Base-by-base conservation (phyloP, 2,113 vertebrate genomes). In the Podarcis raffonei region DNA sequence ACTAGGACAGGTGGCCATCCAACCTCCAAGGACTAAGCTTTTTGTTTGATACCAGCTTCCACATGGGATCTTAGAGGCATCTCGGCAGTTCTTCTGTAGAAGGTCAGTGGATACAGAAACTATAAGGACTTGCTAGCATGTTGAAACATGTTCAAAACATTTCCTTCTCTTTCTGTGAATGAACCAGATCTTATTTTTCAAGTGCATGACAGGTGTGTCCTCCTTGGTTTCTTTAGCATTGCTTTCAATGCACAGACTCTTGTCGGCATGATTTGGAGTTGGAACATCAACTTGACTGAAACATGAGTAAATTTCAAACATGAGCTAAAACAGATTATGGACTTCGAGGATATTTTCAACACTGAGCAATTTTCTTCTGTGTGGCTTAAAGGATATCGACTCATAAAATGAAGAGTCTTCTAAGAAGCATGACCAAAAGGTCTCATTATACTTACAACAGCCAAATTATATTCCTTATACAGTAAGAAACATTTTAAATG, bases 81-180 rank as follows among this genome's bases (percentile, higher is more conserved):
- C 72, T 86, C 65, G 8, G 2, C 37, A 65, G 12, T 16, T 22
- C 35, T 7, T 39, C 37, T 71, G 86, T 71, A 72, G 83, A 86
- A 86, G 35, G 39, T 83, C 91, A 88, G 15, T 59, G 82, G 89
- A 81, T 80, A 71, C 37, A 88, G 65, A 74, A 9, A 8, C 7
- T 77, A 42, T 72, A 93, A 90, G 84, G 86, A 81, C 87, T 78
- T 91, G 83, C 89, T 80, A 87, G 48, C 48, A 35, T 81, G 91
- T 79, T 1, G 48, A 71, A 81, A 78, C n/a, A 59, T 20, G 2
- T 80, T 92, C 0, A 0, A 90, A 86, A 65, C 62, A 83, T 90
- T 89, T 84, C 25, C 1, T 11, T 66, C 53, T 68, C 42, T 89
- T 18, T 5, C 75, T 83, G 76, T 2, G 16, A 93, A 95, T 93